These are phyloP conservation scores for Orthosia cruda DNA, from an alignment of 2,888 invertebrate genomes.

Conservation along the genomic window DNA sequence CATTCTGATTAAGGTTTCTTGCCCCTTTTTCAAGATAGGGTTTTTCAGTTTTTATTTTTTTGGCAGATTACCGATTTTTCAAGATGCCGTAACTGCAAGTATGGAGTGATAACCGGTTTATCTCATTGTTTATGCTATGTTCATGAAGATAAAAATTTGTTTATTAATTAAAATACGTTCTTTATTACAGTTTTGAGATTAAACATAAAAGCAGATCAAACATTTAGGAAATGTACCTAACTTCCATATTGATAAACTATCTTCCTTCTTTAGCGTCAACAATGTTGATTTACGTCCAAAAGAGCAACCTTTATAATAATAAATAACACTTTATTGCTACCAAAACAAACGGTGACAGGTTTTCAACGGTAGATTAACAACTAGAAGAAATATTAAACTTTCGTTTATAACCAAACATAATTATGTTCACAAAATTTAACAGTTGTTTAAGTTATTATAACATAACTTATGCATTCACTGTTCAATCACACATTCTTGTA, in stretches of 20 bases:
- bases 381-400: neutral
- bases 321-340: slow-evolving; percentile 12
- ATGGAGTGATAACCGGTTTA: neutral
- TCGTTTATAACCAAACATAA: no score
- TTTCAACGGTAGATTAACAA: neutral
- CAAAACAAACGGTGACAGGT: slow-evolving; percentile 18
- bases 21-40: neutral
- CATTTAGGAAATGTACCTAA: slow-evolving; percentile 17
- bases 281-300: slow-evolving; percentile 34
- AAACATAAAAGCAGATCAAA: slow-evolving; percentile 38
- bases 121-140: slow-evolving; percentile 6
- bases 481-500: neutral
- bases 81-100: neutral
- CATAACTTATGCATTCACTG: neutral
- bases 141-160: slow-evolving; percentile 8
- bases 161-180: neutral
- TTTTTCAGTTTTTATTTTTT: neutral
- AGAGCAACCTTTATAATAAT: neutral
- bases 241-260: slow-evolving; percentile 40
- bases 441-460: neutral
- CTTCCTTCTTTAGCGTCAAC: slow-evolving; percentile 27
- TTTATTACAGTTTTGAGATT: slow-evolving; percentile 13
- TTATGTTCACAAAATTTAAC: neutral
- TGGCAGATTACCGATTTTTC: neutral
- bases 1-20: neutral